These are phyloP conservation scores for Neoascia interrupta DNA, from an alignment of 2,888 invertebrate genomes.

Conservation along the genomic window DNA sequence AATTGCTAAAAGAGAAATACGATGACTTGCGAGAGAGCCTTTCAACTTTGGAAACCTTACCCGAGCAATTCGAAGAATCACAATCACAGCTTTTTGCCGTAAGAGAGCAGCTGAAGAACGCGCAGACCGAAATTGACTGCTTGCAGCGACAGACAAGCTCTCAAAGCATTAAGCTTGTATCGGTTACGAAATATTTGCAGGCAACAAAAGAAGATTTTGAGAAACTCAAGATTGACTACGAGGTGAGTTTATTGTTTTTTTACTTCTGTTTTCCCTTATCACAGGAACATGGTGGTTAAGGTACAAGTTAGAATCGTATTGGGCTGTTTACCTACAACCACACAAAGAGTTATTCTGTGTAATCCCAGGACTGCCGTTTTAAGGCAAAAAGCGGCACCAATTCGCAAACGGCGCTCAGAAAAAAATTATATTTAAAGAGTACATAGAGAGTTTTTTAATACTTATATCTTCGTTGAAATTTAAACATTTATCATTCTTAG, in stretches of 20 bases:
- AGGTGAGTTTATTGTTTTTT: constrained; percentile 70
- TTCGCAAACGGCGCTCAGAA: too few species aligned
- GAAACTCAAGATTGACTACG: constrained; percentile 72
- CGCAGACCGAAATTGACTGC: constrained; percentile 74
- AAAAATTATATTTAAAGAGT: too few species aligned
- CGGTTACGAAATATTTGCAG: constrained; percentile 73
- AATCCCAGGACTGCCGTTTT: too few species aligned
- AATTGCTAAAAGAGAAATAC: constrained; percentile 81
- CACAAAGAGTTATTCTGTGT: too few species aligned
- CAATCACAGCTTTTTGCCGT: constrained; percentile 75
- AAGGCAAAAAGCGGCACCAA: too few species aligned
- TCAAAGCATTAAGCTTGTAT: constrained; percentile 74
- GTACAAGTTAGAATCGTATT: too few species aligned
- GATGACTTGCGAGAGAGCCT: constrained; percentile 80
- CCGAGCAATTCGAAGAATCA: constrained; percentile 81
- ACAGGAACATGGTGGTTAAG: background rate
- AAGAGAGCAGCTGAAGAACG: constrained; percentile 74
- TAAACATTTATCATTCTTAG: too few species aligned
- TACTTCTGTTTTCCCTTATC: background rate
- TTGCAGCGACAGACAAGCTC: constrained; percentile 74
- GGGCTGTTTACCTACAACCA: too few species aligned
- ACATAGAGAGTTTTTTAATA: too few species aligned
- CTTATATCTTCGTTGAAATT: too few species aligned
- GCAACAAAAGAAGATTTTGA: constrained; percentile 74
- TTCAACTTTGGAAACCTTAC: constrained; percentile 80